A percentile compares a stretch with the other conserved stretches of the same genome.
Evolutionary conservation across 1,140 invertebrate genomes (phyloP).

Genomic region (Trichonephila clavata): DNA sequence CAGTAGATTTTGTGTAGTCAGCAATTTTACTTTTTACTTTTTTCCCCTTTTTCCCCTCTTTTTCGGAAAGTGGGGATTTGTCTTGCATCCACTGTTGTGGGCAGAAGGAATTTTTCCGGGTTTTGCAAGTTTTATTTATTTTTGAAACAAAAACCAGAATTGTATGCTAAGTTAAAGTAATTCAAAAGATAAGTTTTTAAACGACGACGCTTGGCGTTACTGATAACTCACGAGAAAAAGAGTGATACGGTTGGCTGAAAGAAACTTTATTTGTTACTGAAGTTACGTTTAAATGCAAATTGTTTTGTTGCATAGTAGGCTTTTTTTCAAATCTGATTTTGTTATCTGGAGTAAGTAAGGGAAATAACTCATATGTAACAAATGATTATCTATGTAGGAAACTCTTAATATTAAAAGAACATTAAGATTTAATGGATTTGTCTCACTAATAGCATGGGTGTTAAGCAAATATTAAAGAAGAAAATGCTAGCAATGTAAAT

Average conservation of each 20-base stretch:
- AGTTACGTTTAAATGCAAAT: slow-evolving; percentile 8
- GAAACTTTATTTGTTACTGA: background rate
- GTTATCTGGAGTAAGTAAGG: background rate
- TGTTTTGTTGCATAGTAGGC: background rate
- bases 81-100: slow-evolving; percentile 64
- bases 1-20: slow-evolving; percentile 72
- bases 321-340: background rate
- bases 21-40: slow-evolving; percentile 44
- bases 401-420: background rate
- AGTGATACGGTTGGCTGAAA: too few species aligned
- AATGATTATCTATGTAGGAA: background rate
- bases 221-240: background rate
- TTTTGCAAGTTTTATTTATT: slow-evolving; percentile 39
- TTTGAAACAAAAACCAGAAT: slow-evolving; percentile 51
- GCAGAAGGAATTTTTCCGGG: slow-evolving; percentile 32
- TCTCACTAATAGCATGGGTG: background rate
- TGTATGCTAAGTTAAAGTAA: slow-evolving; percentile 61
- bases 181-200: slow-evolving; percentile 58
- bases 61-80: slow-evolving; percentile 50
- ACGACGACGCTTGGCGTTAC: background rate
- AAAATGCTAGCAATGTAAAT: background rate
- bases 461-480: background rate
- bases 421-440: background rate
- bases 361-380: background rate
- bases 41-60: background rate